Conservation (phyloP, 2,888 invertebrate species). For the Mimas tiliae region DNA sequence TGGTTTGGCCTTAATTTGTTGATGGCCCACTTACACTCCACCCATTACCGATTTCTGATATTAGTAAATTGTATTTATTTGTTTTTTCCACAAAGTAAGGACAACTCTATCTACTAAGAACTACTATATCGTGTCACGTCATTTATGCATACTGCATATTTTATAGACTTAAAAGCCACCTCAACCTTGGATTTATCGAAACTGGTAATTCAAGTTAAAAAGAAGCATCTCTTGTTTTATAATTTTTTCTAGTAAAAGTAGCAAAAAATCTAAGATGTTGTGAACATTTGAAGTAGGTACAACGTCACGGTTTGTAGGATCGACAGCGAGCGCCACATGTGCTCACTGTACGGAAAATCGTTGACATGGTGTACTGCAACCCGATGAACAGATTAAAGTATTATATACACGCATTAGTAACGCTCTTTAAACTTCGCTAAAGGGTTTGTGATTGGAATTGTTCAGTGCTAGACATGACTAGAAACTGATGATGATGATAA, state of each 20-base stretch:
- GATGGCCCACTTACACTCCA: no score
- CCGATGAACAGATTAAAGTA: conserved; percentile 64
- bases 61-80: neutral
- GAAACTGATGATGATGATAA: no score
- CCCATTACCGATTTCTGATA: neutral
- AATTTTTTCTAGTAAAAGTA: neutral
- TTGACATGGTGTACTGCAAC: conserved; percentile 53
- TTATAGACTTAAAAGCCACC: neutral
- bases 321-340: conserved; percentile 49
- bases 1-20: no score
- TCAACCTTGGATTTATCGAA: neutral
- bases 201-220: neutral
- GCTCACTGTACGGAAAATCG: conserved; percentile 71
- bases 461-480: neutral
- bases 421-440: conserved; percentile 47
- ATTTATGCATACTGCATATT: neutral
- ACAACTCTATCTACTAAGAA: neutral
- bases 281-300: neutral
- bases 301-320: conserved; percentile 48
- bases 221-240: neutral
- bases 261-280: no score
- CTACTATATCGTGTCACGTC: neutral
- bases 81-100: neutral
- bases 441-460: neutral
- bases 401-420: conserved; percentile 59